These are phyloP conservation scores for Xenopus borealis DNA, from an alignment of 2,113 vertebrate genomes.

Conservation along the genomic window DNA sequence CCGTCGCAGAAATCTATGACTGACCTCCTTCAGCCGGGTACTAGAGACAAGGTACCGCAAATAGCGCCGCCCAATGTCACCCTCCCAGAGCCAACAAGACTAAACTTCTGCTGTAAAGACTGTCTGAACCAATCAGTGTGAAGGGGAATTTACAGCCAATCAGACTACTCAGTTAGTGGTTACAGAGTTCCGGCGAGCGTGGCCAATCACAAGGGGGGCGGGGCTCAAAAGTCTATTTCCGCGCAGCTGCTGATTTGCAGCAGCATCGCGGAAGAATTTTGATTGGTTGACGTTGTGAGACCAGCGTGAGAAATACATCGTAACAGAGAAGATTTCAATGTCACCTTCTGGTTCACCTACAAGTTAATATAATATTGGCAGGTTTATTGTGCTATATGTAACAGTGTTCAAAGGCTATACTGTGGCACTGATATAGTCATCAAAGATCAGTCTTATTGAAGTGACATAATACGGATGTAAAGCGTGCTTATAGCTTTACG, in stretches of 20 bases:
- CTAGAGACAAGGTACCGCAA: background rate
- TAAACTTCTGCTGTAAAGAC: background rate
- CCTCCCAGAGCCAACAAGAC: slow-evolving; percentile 18
- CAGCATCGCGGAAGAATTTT: background rate
- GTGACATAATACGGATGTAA: no score
- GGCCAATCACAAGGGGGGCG: background rate
- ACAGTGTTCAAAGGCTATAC: no score
- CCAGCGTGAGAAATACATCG: background rate
- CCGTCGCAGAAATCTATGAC: background rate
- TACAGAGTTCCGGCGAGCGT: background rate
- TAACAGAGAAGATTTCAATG: background rate
- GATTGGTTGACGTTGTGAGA: background rate
- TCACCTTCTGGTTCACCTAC: background rate
- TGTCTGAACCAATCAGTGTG: background rate
- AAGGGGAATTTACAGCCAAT: no score
- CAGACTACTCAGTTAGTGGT: background rate
- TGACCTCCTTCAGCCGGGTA: slow-evolving; percentile 18
- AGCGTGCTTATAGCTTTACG: no score
- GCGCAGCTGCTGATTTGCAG: no score
- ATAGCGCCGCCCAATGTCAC: slow-evolving; percentile 31
- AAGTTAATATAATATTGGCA: no score
- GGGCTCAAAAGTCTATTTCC: background rate
- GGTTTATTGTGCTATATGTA: no score
- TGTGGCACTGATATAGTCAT: no score
- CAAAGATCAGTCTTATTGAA: no score